Evolutionary conservation across 2,888 invertebrate species (phyloP), one percentile per base, ranked within the genome.

Genomic region (Plebejus argus): DNA sequence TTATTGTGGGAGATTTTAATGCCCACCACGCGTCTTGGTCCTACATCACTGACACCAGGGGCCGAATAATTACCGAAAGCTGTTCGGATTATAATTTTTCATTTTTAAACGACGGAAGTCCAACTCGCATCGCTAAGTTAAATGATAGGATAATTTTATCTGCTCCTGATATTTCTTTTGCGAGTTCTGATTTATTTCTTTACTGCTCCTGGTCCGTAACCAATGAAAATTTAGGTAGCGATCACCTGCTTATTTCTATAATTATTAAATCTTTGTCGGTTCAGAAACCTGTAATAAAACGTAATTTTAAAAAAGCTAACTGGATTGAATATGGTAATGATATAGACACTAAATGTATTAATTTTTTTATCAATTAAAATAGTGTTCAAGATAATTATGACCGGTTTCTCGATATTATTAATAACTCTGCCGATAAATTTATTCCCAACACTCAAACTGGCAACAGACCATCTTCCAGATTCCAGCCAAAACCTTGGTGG

Each of bases 21-120:
- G 15, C 66, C 12, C 66, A 66, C 28, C 66, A 66, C 12, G 28
- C 12, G 66, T 20, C 66, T 28, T 66, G 66, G 66, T 66, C 66
- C 8, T 66, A 66, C 10, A 66, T 10, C 12, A 66, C 66, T 66
- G 66, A 66, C 18, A 28, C 8, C 23, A 66, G 66, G 18, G 66
- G 8, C 15, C 66, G 61, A 18, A n/a, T 72, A 10, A 23, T 70
- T 70, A 35, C 70, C 4, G 70, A 70, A 70, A 70, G 70, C 15
- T 70, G 70, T 35, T 70, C 70, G 3, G 70, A 72, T 72, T 18
- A 39, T 39, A 74, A 45, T 74, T 74, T 12, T 23, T 28, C 28
- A 2, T 28, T 28, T 28, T 28, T 28, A 28, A 28, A 28, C 28
- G 66, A 66, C 20, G 28, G 66, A 12, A 66, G 20, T 23, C 66